A percentile compares a stretch with the other conserved stretches of the same genome.
Evolutionary conservation across 1,140 invertebrate species (phyloP).

Genomic region (Drosophila insularis): DNA sequence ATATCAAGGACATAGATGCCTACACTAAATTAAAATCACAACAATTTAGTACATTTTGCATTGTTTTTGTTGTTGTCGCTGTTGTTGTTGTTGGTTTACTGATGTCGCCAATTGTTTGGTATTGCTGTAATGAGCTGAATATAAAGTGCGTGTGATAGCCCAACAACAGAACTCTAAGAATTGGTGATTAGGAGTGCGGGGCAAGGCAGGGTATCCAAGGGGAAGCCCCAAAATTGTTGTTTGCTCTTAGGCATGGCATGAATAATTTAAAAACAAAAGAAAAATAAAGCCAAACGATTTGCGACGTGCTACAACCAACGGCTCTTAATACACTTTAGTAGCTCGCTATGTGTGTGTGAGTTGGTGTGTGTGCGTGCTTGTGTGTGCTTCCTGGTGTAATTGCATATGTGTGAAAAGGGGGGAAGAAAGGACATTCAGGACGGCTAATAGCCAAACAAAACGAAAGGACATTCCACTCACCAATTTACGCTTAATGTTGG

Average conservation of each 20-base stretch:
- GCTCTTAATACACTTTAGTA: conserved; percentile 42
- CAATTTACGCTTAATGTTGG: conserved; percentile 51
- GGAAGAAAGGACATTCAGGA: conserved; percentile 26
- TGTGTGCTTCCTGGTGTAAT: conserved; percentile 28
- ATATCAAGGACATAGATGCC: conserved; percentile 48
- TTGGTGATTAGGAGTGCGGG: not conserved
- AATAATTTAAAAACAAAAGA: conserved; percentile 64
- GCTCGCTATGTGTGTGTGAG: conserved; percentile 12
- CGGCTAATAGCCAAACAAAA: conserved; percentile 34
- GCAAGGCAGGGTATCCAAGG: not conserved
- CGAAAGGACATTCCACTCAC: conserved; percentile 35
- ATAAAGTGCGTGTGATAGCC: conserved; percentile 63
- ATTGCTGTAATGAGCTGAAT: conserved; percentile 74
- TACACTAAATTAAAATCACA: conserved; percentile 45
- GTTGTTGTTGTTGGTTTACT: conserved; percentile 21
- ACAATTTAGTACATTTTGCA: conserved; percentile 29
- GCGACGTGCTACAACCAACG: conserved; percentile 35
- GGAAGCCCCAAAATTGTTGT: conserved; percentile 53
- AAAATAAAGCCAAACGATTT: conserved; percentile 25
- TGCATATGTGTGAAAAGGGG: conserved; percentile 47
- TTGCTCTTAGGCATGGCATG: conserved; percentile 66
- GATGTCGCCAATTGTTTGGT: conserved; percentile 64
- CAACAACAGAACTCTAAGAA: not conserved
- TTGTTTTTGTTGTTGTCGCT: conserved; percentile 14
- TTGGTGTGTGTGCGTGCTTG: not conserved